These are phyloP conservation scores for Coecobrya sp. DNA, from an alignment of 2,888 invertebrate genomes.

Conservation along the genomic window DNA sequence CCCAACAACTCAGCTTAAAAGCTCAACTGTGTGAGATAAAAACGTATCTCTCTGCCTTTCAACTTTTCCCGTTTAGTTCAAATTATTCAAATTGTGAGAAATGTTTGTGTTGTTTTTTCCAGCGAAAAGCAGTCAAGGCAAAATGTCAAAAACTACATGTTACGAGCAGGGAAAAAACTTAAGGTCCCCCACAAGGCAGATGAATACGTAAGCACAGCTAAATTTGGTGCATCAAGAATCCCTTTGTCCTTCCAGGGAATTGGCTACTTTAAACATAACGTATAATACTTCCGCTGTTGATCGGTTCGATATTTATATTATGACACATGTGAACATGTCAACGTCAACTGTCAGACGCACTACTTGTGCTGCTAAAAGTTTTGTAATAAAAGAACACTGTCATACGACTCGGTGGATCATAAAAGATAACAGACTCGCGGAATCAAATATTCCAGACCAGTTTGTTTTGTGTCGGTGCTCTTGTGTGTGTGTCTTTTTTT, in stretches of 20 bases:
- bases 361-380: background rate
- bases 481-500: too few relatives aligned
- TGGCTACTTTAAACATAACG: background rate
- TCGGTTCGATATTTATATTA: background rate
- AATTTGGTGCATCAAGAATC: background rate
- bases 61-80: constrained; percentile 13
- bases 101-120: background rate
- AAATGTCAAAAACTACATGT: background rate
- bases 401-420: background rate
- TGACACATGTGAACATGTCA: background rate
- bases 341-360: background rate
- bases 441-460: background rate
- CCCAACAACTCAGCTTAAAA: background rate
- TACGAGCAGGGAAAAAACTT: background rate
- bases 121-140: background rate
- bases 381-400: background rate
- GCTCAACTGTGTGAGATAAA: constrained; percentile 6
- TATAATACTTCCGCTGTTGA: background rate
- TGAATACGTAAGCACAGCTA: background rate
- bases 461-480: background rate
- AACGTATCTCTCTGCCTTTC: background rate
- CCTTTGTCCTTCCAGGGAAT: background rate
- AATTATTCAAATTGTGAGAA: constrained; percentile 29
- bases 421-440: background rate
- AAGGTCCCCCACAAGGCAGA: background rate